Evolutionary conservation across 2,113 vertebrate species (phyloP).

Genomic region (Caracal caracal): DNA sequence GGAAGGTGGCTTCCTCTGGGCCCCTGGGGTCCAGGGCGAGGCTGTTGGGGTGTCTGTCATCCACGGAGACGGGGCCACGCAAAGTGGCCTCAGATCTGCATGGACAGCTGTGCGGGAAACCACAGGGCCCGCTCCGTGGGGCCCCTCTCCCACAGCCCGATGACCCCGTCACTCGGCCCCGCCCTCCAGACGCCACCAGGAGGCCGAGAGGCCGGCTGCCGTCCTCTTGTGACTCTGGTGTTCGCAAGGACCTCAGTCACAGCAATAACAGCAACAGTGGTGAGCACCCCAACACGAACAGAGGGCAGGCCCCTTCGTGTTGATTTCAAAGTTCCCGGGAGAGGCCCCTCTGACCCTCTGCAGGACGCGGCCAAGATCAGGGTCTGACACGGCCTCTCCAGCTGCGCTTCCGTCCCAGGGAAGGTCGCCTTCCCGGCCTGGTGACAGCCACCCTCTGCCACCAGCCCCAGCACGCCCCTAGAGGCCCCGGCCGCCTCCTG

Average conservation of each 20-base stretch:
- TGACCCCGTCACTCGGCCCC: fast-evolving
- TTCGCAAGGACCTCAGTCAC: neutral
- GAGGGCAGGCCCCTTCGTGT: fast-evolving
- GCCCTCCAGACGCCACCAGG: neutral
- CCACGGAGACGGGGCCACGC: neutral
- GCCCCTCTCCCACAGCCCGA: neutral
- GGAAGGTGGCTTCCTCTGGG: fast-evolving
- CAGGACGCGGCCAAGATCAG: fast-evolving
- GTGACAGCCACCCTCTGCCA: no score
- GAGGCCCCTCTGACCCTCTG: no score
- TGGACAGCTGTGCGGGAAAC: neutral
- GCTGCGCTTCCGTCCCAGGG: no score
- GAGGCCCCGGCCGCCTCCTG: fast-evolving
- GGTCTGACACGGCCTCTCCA: no score
- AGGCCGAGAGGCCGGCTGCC: neutral
- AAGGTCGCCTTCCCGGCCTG: no score
- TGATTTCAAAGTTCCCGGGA: neutral
- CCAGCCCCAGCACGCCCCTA: neutral
- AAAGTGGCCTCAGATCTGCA: neutral
- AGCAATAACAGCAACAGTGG: neutral
- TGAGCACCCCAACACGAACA: fast-evolving
- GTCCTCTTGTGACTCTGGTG: neutral
- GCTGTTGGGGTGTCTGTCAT: neutral
- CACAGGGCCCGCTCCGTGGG: neutral
- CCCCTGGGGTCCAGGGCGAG: fast-evolving